Evolutionary conservation across 2,113 vertebrate genomes (phyloP), one percentile per base, ranked within the genome.

Genomic region (Asarcornis scutulata): DNA sequence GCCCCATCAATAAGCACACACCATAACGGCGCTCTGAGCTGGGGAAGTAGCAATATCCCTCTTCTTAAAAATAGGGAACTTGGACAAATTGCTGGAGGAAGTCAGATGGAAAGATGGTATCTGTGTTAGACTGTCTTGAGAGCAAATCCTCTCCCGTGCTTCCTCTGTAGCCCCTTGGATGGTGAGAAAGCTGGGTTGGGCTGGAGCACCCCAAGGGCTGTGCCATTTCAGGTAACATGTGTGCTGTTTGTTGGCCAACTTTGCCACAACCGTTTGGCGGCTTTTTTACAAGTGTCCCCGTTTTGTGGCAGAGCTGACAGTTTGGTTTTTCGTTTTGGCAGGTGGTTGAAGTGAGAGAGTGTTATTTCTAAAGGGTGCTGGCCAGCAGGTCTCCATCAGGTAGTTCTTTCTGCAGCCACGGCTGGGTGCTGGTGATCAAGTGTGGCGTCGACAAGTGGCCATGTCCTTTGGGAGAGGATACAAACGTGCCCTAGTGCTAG

Each of bases 31-130:
- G 36, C 67, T 80, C 75, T 52, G 87, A 83, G 79, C 55, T 81
- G 85, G 59, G 85, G 95, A 97, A 94, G 83, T 88, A 48, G 55
- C 64, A 77, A 72, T 83, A 55, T 66, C 60, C 64, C 85, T 63
- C 67, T 79, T 74, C 72, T 93, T 74, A 29, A 71, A 53, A 84
- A 89, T 63, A 58, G 52, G 68, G 94, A 96, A 96, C 93, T 89
- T 74, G 55, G 77, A 18, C 27, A 52, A 25, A 38, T 17, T 9
- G 55, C 72, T 88, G 83, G 72, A 6, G 3, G 82, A 88, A 89
- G 78, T 63, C 14, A 6, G 59, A 38, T 74, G 63, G 58, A 79
- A 66, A 38, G 82, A 48, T 0, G 4, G 52, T 89, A 74, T 72
- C 91, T 72, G 2, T 1, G 1, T 12, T 23, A 75, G 74, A 50